Conservation (phyloP, 2,888 invertebrate genomes). For the Diarsia rubi region DNA sequence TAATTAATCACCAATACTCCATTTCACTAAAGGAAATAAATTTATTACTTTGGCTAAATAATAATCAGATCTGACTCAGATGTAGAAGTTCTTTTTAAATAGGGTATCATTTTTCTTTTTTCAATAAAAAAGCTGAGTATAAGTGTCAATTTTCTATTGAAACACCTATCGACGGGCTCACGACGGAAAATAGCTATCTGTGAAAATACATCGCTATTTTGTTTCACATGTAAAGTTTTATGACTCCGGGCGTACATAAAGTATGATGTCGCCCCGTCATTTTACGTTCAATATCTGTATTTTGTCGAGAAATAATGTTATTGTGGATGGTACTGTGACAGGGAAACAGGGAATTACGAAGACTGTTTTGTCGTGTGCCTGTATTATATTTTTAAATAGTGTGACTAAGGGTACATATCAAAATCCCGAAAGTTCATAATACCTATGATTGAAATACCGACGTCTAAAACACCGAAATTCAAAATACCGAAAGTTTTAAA, state of each 20-base stretch:
- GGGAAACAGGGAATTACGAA: not conserved
- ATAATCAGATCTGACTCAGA: not conserved
- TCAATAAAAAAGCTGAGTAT: not conserved
- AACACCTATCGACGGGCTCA: constrained; percentile 12
- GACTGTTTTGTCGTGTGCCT: constrained; percentile 3
- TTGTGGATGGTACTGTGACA: constrained; percentile 7
- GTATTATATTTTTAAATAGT: not conserved
- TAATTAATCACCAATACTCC: not conserved
- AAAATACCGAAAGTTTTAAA: no score
- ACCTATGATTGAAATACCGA: no score
- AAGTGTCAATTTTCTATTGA: constrained; percentile 6
- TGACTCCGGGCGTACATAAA: constrained; percentile 60
- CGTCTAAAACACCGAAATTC: no score
- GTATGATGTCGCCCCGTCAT: constrained; percentile 41
- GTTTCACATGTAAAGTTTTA: constrained; percentile 72
- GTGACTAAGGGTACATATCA: no score
- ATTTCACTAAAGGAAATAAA: not conserved
- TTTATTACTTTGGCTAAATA: not conserved
- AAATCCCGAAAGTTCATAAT: no score
- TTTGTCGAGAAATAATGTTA: constrained; percentile 34
- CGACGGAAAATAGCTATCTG: constrained; percentile 22
- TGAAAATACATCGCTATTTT: constrained; percentile 69
- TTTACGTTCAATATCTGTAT: constrained; percentile 50
- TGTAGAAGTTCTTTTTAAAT: not conserved
- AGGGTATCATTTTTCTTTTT: not conserved